These are phyloP conservation scores for Noctilio leporinus DNA, from an alignment of 2,113 vertebrate species.

Conservation along the genomic window DNA sequence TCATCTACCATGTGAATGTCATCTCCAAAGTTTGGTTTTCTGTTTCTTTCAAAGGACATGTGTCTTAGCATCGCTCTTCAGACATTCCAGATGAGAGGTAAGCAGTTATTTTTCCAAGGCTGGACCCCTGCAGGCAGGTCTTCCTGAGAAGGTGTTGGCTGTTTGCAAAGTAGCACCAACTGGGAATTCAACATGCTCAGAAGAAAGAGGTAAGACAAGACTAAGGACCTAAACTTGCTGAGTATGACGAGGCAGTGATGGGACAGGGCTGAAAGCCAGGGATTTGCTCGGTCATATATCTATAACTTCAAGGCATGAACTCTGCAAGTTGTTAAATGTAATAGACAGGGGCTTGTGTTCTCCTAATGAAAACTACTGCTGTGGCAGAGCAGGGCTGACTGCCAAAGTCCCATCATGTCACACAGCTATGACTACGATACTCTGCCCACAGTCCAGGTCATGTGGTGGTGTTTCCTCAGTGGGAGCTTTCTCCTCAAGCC, in stretches of 20 bases:
- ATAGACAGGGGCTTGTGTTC: background rate
- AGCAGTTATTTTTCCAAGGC: background rate
- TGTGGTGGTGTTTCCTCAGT: background rate
- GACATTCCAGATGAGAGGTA: background rate
- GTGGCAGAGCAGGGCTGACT: background rate
- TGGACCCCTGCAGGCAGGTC: background rate
- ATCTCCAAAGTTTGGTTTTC: background rate
- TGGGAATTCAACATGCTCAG: background rate
- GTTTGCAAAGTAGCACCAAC: background rate
- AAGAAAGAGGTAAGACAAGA: background rate
- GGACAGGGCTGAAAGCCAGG: background rate
- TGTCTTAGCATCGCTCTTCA: background rate
- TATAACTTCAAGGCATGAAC: background rate
- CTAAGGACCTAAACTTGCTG: background rate
- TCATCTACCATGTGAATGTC: background rate
- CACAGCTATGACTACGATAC: background rate
- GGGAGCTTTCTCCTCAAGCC: background rate
- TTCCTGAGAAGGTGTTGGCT: background rate
- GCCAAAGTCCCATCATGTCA: background rate
- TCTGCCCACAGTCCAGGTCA: background rate
- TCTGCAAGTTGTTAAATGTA: background rate
- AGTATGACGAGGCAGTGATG: background rate
- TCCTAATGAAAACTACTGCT: background rate
- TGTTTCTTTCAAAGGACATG: background rate
- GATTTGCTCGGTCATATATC: background rate